Evolutionary conservation across 2,888 invertebrate species (phyloP), one percentile per base, ranked within the genome.

Genomic region (Parnassius smintheus): DNA sequence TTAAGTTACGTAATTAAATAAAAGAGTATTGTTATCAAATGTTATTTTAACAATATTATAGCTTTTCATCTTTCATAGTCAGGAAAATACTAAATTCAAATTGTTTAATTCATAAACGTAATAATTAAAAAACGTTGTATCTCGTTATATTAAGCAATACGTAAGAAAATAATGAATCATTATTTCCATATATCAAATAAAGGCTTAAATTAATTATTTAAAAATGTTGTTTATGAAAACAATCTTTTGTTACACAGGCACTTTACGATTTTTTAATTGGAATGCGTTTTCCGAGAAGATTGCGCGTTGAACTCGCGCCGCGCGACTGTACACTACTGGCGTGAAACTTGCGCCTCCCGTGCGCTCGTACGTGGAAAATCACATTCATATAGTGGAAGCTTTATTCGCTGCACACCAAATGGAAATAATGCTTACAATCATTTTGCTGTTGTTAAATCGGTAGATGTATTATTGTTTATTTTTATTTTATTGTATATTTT

Each of bases 331-430:
- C 82, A 83, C 84, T 85, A 87, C 87, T 86, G 86, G 80, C 75
- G 75, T 75, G 75, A 77, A 75, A 74, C 76, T 81, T 76, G 78
- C 81, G 77, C 71, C 82, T 76, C 77, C 72, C 74, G 80, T 77
- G 77, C 82, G 80, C 78, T 81, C 78, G 81, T 83, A 78, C 81
- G 83, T 82, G 88, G 86, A 88, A 89, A 87, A 87, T 80, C 77
- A 76, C 74, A 10, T 56, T 56, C 22, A 56, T 60, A 53, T 45
- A 53, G 35, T 62, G 22, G 48, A 64, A 60, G 53, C 42, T 66
- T 65, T 64, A 62, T 63, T 65, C 62, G 66, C 56, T 65, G 66
- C 65, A 68, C 65, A 54, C 56, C 56, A 18, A 50, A 62, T 57
- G 18, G 9, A 2, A n/a, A 56, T 8, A 13, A 35, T 35, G 35